phyloP scores from a whole-genome alignment of 2,797 vertebrate species.

The Naso thynnoides region DNA sequence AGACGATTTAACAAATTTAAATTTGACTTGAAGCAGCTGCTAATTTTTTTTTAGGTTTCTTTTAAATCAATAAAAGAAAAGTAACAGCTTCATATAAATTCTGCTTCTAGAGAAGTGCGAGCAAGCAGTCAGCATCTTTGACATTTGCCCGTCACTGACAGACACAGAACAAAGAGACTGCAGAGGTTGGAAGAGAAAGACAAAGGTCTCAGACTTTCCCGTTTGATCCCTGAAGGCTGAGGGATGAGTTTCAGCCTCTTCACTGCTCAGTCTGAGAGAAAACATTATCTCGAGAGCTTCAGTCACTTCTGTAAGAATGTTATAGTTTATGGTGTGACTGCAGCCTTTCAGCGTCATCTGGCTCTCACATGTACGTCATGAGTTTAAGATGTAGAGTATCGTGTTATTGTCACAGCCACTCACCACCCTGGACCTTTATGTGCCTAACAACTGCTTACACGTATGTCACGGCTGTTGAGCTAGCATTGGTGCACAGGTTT shows the following conservation, averaged over 20 bases:
- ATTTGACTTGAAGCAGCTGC: not conserved
- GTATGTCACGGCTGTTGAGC: no score
- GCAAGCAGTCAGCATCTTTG: slow-evolving; percentile 16
- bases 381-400: no score
- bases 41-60: not conserved
- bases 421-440: no score
- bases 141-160: slow-evolving; percentile 13
- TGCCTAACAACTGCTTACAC: no score
- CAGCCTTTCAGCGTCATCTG: not conserved
- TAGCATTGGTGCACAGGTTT: no score
- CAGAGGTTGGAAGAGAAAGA: slow-evolving; percentile 29
- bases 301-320: not conserved
- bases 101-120: slow-evolving; percentile 25
- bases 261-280: slow-evolving; percentile 2
- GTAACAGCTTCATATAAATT: slow-evolving; percentile 20
- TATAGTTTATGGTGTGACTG: not conserved
- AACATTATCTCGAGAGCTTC: slow-evolving; percentile 3
- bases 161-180: slow-evolving; percentile 35
- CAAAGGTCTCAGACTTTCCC: slow-evolving; percentile 25
- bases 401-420: no score
- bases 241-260: slow-evolving; percentile 1
- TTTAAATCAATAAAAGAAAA: not conserved
- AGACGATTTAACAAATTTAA: not conserved
- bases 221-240: slow-evolving; percentile 48
- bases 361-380: not conserved